Base-by-base conservation (phyloP, 2,113 vertebrate species). In the Zosterops borbonicus region DNA sequence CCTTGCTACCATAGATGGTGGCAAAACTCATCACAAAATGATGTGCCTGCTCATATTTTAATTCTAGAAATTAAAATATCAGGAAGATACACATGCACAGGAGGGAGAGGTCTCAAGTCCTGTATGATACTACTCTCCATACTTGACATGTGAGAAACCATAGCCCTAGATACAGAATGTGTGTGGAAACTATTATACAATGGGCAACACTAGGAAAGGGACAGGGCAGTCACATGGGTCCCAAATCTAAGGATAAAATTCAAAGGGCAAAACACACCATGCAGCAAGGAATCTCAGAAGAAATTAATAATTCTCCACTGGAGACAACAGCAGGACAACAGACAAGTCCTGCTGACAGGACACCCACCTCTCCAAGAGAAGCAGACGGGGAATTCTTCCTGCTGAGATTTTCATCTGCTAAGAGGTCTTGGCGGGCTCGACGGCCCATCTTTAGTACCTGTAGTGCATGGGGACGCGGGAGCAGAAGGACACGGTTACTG, bases 391-490 rank as follows among this genome's bases (percentile, higher is more conserved):
- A 98, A 33, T 95, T 98, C 96, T 98, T 99, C 96, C 96, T 97
- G 46, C 49, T 68, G 39, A 95, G 86, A 28, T 95, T 96, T 85
- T 99, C 98, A 25, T 98, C 97, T 69, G 96, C 95, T 2, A 96
- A n/a, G 15, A 98, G 94, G 77, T 99, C 98, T 53, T 96, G 97
- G 6, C 98, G 87, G 92, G 99, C 98, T 90, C 99, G 98, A 56
- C 99, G 98, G 63, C 99, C 99, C 95, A 98, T 98, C 95, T 98
- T 99, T 79, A 98, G 93, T 24, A 97, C 97, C 99, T 99, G 92
- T 4, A 89, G 59, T 0, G 3, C 27, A 39, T 27, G 33, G 35
- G 31, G 11, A 13, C 2, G 1, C 59, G 65, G 60, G 31, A 49
- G 60, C 56, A 23, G 22, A 68, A 64, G n/a, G 59, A n/a, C 20